Evolutionary conservation across 1,140 invertebrate genomes (phyloP).

Genomic region (Drosophila repletoides): DNA sequence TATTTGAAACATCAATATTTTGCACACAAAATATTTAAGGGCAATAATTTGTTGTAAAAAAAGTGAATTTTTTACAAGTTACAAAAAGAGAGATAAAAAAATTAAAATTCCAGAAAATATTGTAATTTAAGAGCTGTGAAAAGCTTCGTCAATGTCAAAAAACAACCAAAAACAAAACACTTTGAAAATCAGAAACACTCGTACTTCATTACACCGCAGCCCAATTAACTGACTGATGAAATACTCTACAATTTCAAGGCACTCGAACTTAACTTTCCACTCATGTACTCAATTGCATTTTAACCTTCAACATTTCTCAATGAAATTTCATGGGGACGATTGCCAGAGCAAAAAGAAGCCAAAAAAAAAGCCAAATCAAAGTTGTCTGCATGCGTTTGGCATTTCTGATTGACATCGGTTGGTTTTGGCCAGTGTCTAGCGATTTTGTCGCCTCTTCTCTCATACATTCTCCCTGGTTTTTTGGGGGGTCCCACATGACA

Average conservation of each 20-base stretch:
- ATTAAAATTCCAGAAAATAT: too few relatives aligned
- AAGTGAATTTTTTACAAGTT: too few relatives aligned
- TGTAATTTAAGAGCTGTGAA: too few relatives aligned
- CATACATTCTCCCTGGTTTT: not conserved
- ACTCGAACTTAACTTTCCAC: conserved; percentile 59
- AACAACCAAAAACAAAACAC: not conserved
- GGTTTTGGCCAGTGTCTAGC: conserved; percentile 15
- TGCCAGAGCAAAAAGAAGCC: conserved; percentile 31
- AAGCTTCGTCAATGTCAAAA: not conserved
- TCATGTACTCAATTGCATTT: conserved; percentile 69
- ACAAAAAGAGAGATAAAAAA: too few relatives aligned
- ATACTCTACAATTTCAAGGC: not conserved
- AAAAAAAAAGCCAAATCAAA: conserved; percentile 5
- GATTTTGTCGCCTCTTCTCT: conserved; percentile 23
- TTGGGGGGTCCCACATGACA: conserved; percentile 5
- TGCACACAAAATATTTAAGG: too few relatives aligned
- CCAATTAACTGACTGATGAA: conserved; percentile 25
- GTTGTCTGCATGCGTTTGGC: conserved; percentile 51
- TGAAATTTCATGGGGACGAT: conserved; percentile 51
- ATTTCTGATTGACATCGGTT: conserved; percentile 64
- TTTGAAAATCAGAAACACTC: not conserved
- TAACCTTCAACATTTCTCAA: conserved; percentile 76
- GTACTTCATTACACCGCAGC: not conserved
- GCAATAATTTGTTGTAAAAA: too few relatives aligned
- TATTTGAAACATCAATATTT: too few relatives aligned